Evolutionary conservation across 2,888 invertebrate genomes (phyloP), one percentile per base, ranked within the genome.

Genomic region (Callimorpha dominula): DNA sequence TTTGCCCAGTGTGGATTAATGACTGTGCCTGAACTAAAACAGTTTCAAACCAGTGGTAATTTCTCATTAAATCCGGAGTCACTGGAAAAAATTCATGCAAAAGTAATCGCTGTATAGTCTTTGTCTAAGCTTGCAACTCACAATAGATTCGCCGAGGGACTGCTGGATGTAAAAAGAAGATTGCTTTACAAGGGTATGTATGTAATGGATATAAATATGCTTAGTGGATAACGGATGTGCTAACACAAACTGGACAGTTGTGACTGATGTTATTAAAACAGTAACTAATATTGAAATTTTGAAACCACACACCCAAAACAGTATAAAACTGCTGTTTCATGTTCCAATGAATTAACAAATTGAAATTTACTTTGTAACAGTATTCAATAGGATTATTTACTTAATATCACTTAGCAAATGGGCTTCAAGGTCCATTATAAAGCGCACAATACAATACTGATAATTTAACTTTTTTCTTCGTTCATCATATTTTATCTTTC

Each of bases 91-190:
- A n/a, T 15, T 70, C 15, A 17, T 52, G 42, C 50, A 17, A 69
- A 57, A n/a, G 6, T 68, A 80, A 78, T 69, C 62, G 49, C 31
- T 60, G 50, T 69, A 50, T 20, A 40, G 42, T 50, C 60, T 69
- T 69, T 17, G 11, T 68, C 73, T 89, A 85, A 80, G 91, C 91
- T 91, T 91, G 87, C 88, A 88, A 85, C 81, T 89, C 83, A 88
- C 74, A 76, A 67, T 82, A 83, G 81, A 76, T 82, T 77, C 77
- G 79, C 72, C 72, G 72, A 77, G 74, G 83, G 73, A 76, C 71
- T 76, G 78, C 78, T 79, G 81, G 78, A 78, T 82, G 81, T 82
- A 75, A 72, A 74, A 77, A 79, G 77, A 83, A 76, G 77, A 77
- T 68, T 72, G 81, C 79, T 79, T 83, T 75, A 78, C 74, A 82